Base-by-base conservation (phyloP, 2,888 invertebrate genomes). In the Mythimna lalbum region DNA sequence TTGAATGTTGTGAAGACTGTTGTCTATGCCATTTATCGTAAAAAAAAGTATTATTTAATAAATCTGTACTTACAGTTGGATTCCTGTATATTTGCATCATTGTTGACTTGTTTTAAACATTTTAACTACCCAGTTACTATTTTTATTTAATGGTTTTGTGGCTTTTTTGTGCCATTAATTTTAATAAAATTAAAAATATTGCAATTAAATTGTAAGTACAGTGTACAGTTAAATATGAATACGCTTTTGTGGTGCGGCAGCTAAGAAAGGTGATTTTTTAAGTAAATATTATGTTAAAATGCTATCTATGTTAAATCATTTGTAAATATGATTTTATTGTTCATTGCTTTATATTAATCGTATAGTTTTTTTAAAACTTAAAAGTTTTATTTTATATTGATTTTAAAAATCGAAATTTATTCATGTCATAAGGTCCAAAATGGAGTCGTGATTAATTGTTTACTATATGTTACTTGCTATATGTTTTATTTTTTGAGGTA, bases 1-100 rank as follows among this genome's bases (percentile, higher is more conserved):
- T 84, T 86, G 76, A 82, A 84, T 89, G 87, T 89, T 90, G 84
- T 90, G 80, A 87, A 91, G 90, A 91, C 89, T 90, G 89, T 89
- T 91, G 88, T 90, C 86, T 87, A 87, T 83, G 87, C 86, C 86
- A 87, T 89, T 89, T 88, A 83, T 90, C 86, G 59, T 73, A 62
- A 76, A 55, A 62, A 76, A 55, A 67, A 78, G 60, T 86, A 80
- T 84, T 83, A 76, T 85, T 85, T 80, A 73, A 70, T 76, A 62
- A 61, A 78, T 70, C 73, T 90, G 88, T 86, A 86, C 86, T 88
- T 87, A 82, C 80, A 72, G 74, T 81, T 83, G 62, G 49, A 73
- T 69, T 73, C 36, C 39, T 69, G 33, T 61, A 43, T 33, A 47
- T 36, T 47, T 64, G 6, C 21, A 52, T 66, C 36, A 23, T 63